Base-by-base conservation (phyloP, 2,113 vertebrate genomes). In the Trogon melanurus region DNA sequence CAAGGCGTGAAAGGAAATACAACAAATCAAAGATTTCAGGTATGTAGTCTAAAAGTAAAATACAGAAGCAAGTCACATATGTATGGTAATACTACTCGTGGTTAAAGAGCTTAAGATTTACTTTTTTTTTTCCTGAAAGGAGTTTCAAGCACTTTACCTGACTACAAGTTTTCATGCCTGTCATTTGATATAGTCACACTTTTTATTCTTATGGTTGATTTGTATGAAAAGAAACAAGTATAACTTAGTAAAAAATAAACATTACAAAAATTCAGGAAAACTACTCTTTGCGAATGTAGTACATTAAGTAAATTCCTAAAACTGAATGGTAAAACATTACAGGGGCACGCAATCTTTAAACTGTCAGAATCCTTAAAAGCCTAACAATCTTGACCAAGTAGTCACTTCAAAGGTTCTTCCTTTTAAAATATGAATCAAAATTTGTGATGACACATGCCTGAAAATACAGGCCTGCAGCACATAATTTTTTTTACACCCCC, bases 1-100 rank as follows among this genome's bases (percentile, higher is more conserved):
- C 13, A 65, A 44, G 4, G 2, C 27, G 2, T 30, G 75, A 88
- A 73, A 85, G 20, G 9, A 48, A 80, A 79, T 8, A 18, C 0
- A 65, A 54, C 8, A 83, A 79, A 73, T 41, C 48, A 38, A 76
- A 58, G 16, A 53, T 15, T 80, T 79, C 26, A 36, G 4, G 4
- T 41, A 34, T 0, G 11, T 8, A 65, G 13, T 20, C 16, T 54
- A 16, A 29, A 62, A 62, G 36, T 3, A 53, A 21, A 89, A 30
- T 5, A 53, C 19, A 25, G 19, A 65, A 15, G 8, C 15, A 23
- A 1, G 3, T 13, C 34, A 47, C 48, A 20, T 4, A 0, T 0
- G 13, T 30, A 50, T 22, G 12, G 11, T 50, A 60, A 50, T 15
- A 16, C 14, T 25, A 34, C 5, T 16, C 22, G 30, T 0, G 0